phyloP scores from a whole-genome alignment of 2,888 invertebrate species.

The Steinernema scapterisci region DNA sequence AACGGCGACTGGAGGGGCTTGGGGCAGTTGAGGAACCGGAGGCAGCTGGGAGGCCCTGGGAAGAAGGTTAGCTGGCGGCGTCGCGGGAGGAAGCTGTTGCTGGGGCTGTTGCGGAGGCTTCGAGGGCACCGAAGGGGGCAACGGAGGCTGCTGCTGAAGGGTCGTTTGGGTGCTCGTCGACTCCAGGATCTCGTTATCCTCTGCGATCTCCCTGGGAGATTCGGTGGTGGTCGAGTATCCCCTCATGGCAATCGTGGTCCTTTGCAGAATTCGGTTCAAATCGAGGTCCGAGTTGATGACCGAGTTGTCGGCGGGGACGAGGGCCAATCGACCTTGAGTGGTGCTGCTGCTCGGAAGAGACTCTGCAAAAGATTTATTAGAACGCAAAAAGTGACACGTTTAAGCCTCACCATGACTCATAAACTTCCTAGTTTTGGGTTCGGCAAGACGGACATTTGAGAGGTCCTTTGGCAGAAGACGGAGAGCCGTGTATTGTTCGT shows the following conservation, averaged over 20 bases:
- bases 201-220: neutral
- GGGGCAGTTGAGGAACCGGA: neutral
- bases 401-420: slow-evolving; percentile 1
- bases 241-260: slow-evolving; percentile 42
- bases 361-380: neutral
- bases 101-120: neutral
- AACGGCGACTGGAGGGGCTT: neutral
- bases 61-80: neutral
- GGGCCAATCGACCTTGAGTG: neutral
- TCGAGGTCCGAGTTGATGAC: slow-evolving; percentile 44
- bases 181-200: neutral
- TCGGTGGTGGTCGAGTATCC: slow-evolving; percentile 34
- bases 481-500: neutral
- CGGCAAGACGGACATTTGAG: slow-evolving; percentile 2
- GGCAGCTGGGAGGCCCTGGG: slow-evolving; percentile 13
- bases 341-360: neutral
- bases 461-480: slow-evolving; percentile 15
- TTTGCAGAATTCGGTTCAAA: slow-evolving; percentile 43
- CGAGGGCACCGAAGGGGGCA: neutral
- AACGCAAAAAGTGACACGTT: neutral
- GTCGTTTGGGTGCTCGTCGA: neutral
- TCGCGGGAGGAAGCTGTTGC: slow-evolving; percentile 4
- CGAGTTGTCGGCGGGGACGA: slow-evolving; percentile 22
- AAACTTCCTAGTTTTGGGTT: slow-evolving; percentile 1
- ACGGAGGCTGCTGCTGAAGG: neutral